A percentile compares a stretch with the other conserved stretches of the same genome.
Evolutionary conservation across 2,888 invertebrate species (phyloP).

Genomic region (Conistra vaccinii): DNA sequence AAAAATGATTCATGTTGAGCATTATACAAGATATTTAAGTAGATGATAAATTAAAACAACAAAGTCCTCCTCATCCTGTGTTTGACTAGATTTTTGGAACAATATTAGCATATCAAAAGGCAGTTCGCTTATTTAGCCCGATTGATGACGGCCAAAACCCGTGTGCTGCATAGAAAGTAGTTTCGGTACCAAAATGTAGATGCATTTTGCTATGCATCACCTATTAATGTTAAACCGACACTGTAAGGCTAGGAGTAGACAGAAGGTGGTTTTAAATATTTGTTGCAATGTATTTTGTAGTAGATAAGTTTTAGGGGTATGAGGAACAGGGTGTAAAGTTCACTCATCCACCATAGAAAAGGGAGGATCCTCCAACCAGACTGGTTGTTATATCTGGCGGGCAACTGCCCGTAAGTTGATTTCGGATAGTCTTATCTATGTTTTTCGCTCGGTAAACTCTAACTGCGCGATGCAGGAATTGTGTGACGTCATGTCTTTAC

Average conservation of each 20-base stretch:
- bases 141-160: constrained; percentile 42
- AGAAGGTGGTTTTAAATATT: not conserved
- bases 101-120: constrained; percentile 53
- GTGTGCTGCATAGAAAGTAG: constrained; percentile 54
- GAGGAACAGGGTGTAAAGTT: too few relatives aligned
- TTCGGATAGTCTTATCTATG: too few relatives aligned
- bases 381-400: too few relatives aligned
- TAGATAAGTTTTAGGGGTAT: too few relatives aligned
- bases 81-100: constrained; percentile 49
- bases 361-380: too few relatives aligned
- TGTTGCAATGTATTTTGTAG: not conserved
- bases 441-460: too few relatives aligned
- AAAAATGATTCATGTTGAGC: not conserved
- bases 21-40: not conserved
- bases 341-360: too few relatives aligned
- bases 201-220: constrained; percentile 55
- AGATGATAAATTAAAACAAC: not conserved
- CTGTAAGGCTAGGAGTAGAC: constrained; percentile 4
- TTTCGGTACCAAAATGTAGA: constrained; percentile 42
- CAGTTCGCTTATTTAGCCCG: constrained; percentile 54
- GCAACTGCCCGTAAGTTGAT: too few relatives aligned
- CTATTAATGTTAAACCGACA: constrained; percentile 46
- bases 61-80: constrained; percentile 37
- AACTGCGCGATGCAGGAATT: too few relatives aligned
- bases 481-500: too few relatives aligned